Evolutionary conservation across 2,797 vertebrate species (phyloP), one percentile per base, ranked within the genome.

Genomic region (Gadopsis bispinosus): DNA sequence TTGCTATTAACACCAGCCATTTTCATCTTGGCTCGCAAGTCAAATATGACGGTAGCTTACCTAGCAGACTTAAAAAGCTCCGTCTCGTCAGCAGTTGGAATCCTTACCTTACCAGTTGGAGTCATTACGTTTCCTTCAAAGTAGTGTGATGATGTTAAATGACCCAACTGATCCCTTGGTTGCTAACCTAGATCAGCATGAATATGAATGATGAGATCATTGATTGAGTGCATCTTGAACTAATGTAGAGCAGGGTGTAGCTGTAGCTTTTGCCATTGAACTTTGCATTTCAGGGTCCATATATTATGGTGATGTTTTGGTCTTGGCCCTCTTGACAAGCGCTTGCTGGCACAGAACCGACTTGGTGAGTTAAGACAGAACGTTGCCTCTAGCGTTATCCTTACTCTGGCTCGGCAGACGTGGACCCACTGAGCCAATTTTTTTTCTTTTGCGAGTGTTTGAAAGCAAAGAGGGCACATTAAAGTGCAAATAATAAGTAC

Each of bases 401-500:
- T 81, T 53, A 69, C 78, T 87, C 70, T 80, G 59, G 63, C 77
- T 65, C 79, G 58, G 81, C 71, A 83, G 67, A 84, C 85, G 80
- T 20, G 17, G 67, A 90, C 73, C 61, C 79, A 80, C 45, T 62
- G 70, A 77, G 82, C 73, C 75, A 77, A 43, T 82, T 80, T 58
- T 73, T 54, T 69, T 37, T 41, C 73, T 77, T 35, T 33, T 80
- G 19, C 2, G 35, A 88, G 74, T 67, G 79, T 75, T 63, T 84
- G 75, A 86, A 82, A 87, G 84, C 64, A 87, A 86, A 86, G 26
- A 87, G 81, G 84, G 77, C 75, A 88, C 80, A 87, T 91, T 90
- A 90, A 88, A 89, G 87, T 87, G 83, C 71, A 86, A 89, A 84
- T 91, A 91, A 88, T 88, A 84, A 87, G 83, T 89, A 88, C 87